phyloP scores from a whole-genome alignment of 2,797 vertebrate genomes.

The Squalus acanthias region DNA sequence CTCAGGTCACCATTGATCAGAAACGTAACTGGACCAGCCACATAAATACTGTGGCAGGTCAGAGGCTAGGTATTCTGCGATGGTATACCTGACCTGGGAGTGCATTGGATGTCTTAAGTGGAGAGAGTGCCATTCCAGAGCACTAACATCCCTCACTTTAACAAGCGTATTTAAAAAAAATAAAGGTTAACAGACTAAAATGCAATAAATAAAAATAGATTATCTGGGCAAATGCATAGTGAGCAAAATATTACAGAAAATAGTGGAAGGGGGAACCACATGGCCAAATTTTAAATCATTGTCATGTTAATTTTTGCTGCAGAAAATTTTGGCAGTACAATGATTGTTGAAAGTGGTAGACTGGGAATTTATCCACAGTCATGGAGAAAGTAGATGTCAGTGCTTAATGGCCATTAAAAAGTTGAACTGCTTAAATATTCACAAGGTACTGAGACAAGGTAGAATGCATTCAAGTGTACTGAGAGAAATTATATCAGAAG shows the following conservation, averaged over 20 bases:
- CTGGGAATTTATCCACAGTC: not conserved
- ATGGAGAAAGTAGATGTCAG: not conserved
- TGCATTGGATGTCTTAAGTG: not conserved
- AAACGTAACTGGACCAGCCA: too few relatives aligned
- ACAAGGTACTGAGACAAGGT: not conserved
- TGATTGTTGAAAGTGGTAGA: not conserved
- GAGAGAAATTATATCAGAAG: not conserved
- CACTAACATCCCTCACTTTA: not conserved
- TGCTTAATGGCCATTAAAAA: not conserved
- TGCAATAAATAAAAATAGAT: not conserved
- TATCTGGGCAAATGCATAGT: not conserved
- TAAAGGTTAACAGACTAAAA: not conserved
- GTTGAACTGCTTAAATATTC: not conserved
- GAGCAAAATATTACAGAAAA: not conserved
- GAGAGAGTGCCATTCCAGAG: not conserved
- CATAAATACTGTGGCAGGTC: too few relatives aligned
- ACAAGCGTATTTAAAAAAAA: not conserved
- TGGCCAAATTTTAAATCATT: not conserved
- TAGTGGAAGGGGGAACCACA: not conserved
- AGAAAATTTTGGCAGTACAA: not conserved
- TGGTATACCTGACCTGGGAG: too few relatives aligned
- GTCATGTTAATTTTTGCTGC: not conserved
- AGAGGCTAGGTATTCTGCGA: too few relatives aligned
- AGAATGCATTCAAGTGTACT: not conserved
- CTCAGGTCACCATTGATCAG: too few relatives aligned